phyloP scores from a whole-genome alignment of 2,797 vertebrate genomes.

The Agapornis canus region DNA sequence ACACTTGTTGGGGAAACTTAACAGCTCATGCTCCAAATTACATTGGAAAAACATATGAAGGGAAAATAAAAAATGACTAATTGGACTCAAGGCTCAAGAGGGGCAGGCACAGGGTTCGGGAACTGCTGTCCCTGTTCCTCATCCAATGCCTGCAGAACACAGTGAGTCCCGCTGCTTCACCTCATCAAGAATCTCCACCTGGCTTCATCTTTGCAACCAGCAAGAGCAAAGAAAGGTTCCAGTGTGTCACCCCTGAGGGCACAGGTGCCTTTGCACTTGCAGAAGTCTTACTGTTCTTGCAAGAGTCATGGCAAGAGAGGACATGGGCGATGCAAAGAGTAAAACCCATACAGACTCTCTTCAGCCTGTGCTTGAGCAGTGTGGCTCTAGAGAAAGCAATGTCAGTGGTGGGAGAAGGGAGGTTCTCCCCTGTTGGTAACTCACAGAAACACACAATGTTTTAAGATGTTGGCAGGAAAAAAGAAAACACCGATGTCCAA shows the following conservation, averaged over 20 bases:
- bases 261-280: neutral
- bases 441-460: neutral
- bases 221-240: neutral
- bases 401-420: neutral
- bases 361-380: rapidly evolving
- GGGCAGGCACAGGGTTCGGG: neutral
- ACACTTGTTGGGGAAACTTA: conserved; percentile 68
- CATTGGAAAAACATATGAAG: conserved; percentile 68
- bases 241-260: neutral
- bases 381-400: neutral
- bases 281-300: neutral
- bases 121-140: neutral
- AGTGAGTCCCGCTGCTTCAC: neutral
- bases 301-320: neutral
- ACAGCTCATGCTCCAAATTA: conserved; percentile 63
- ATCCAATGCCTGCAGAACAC: neutral
- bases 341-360: neutral
- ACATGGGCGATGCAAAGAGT: neutral
- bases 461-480: neutral
- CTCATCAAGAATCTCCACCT: neutral
- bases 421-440: neutral
- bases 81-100: conserved; percentile 38
- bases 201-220: neutral
- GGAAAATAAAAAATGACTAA: conserved; percentile 69
- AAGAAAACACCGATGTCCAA: neutral